Percentiles rank a stretch among this genome's conserved stretches.
Evolutionary conservation across 2,888 invertebrate species (phyloP).

Genomic region (Ophioninae sp.): DNA sequence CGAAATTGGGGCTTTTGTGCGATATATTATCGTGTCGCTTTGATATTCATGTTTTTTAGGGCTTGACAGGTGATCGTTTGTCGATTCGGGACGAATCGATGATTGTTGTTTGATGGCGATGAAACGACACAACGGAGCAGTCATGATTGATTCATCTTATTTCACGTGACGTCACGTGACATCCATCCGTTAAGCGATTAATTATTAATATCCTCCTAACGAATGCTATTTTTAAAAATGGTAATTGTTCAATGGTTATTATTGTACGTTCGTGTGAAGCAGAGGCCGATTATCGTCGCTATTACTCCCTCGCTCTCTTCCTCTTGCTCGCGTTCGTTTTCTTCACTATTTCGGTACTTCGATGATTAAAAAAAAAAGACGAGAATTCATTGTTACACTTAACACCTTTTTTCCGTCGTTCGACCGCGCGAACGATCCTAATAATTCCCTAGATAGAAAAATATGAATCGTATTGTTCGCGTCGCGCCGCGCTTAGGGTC

Average conservation of each 20-base stretch:
- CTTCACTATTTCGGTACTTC: not conserved
- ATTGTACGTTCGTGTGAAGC: constrained; percentile 54
- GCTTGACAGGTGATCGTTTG: too few relatives aligned
- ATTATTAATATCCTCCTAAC: constrained; percentile 33
- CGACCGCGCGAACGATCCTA: constrained; percentile 30
- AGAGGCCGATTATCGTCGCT: constrained; percentile 56
- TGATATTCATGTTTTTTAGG: not conserved
- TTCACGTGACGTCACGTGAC: constrained; percentile 31
- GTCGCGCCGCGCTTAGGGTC: constrained; percentile 32
- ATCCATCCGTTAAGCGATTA: constrained; percentile 38
- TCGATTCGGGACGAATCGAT: constrained; percentile 1
- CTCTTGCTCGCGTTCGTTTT: constrained; percentile 2
- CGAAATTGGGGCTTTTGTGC: constrained; percentile 46
- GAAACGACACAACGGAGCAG: constrained; percentile 1
- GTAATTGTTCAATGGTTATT: constrained; percentile 44
- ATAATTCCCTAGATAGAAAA: constrained; percentile 57
- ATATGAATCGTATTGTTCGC: constrained; percentile 53
- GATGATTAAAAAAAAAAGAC: constrained; percentile 32
- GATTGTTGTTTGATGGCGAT: constrained; percentile 25
- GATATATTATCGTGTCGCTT: constrained; percentile 20
- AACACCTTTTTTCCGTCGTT: constrained; percentile 13
- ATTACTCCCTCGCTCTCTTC: not conserved
- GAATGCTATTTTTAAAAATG: constrained; percentile 15
- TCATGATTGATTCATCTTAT: constrained; percentile 13
- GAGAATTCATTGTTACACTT: constrained; percentile 5